A percentile compares a stretch with the other conserved stretches of the same genome.
These are phyloP conservation scores for Hirtodrosophila cameraria DNA, from an alignment of 2,888 invertebrate genomes.

Conservation along the genomic window DNA sequence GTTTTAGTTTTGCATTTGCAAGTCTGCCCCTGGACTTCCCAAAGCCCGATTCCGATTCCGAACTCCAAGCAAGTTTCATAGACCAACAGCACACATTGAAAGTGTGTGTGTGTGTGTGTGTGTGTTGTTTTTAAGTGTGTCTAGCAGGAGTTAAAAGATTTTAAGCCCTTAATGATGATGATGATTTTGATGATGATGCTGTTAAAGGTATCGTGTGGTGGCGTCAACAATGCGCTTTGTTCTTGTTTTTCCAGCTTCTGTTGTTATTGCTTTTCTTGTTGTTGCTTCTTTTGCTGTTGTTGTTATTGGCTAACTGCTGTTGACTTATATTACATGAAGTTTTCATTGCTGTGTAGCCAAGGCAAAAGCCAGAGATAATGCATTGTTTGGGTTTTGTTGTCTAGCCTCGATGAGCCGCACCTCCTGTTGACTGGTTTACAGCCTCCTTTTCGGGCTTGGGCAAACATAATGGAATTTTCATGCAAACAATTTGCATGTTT, in stretches of 20 bases:
- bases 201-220: slow-evolving; percentile 61
- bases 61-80: slow-evolving; percentile 46
- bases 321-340: slow-evolving; percentile 72
- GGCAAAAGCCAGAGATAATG: slow-evolving; percentile 58
- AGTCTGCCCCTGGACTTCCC: slow-evolving; percentile 26
- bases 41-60: slow-evolving; percentile 7
- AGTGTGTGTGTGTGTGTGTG: slow-evolving; percentile 1
- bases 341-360: slow-evolving; percentile 40
- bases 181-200: slow-evolving; percentile 53
- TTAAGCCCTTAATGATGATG: slow-evolving; percentile 61
- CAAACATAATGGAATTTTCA: slow-evolving; percentile 75
- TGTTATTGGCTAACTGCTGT: slow-evolving; percentile 66
- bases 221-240: slow-evolving; percentile 59
- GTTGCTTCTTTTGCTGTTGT: slow-evolving; percentile 10
- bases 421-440: slow-evolving; percentile 41
- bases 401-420: too few relatives aligned
- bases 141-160: slow-evolving; percentile 53
- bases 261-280: slow-evolving; percentile 49
- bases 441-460: slow-evolving; percentile 49
- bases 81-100: slow-evolving; percentile 28
- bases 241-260: too few relatives aligned
- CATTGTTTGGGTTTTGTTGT: slow-evolving; percentile 68
- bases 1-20: slow-evolving; percentile 60
- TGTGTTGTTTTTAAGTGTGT: slow-evolving; percentile 11
- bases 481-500: slow-evolving; percentile 78